These are phyloP conservation scores for Lochmaea capreae DNA, from an alignment of 2,888 invertebrate genomes.

Conservation along the genomic window DNA sequence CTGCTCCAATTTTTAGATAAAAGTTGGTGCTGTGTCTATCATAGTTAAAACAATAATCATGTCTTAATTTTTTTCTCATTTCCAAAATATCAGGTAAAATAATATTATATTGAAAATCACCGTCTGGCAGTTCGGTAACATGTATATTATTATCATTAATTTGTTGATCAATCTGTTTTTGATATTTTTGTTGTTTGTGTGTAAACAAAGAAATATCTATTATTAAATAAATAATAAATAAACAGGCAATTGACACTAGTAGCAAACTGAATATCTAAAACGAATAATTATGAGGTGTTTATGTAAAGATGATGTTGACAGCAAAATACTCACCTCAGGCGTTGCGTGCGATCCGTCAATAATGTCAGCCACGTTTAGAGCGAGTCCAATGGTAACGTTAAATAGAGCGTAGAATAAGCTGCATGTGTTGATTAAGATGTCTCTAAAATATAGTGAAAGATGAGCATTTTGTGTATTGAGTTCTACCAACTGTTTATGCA, in stretches of 20 bases:
- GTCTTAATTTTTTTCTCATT: conserved; percentile 65
- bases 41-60: conserved; percentile 74
- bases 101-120: conserved; percentile 56
- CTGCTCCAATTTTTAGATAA: conserved; percentile 79
- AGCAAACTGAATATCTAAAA: conserved; percentile 73
- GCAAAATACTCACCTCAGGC: conserved; percentile 68
- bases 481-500: too few species aligned
- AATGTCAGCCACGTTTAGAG: conserved; percentile 74
- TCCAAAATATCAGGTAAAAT: conserved; percentile 62
- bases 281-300: conserved; percentile 12
- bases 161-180: conserved; percentile 52
- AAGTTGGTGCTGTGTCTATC: conserved; percentile 80
- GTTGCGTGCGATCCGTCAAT: conserved; percentile 66
- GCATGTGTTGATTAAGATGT: conserved; percentile 71
- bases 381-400: conserved; percentile 74
- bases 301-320: background rate
- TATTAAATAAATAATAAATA: conserved; percentile 73
- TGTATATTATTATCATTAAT: conserved; percentile 50
- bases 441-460: conserved; percentile 60
- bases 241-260: conserved; percentile 70
- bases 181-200: conserved; percentile 63
- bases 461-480: too few species aligned
- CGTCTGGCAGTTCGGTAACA: conserved; percentile 54
- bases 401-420: conserved; percentile 78
- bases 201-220: conserved; percentile 74